These are phyloP conservation scores for Oreocharis arfaki DNA, from an alignment of 2,113 vertebrate species.

Conservation along the genomic window DNA sequence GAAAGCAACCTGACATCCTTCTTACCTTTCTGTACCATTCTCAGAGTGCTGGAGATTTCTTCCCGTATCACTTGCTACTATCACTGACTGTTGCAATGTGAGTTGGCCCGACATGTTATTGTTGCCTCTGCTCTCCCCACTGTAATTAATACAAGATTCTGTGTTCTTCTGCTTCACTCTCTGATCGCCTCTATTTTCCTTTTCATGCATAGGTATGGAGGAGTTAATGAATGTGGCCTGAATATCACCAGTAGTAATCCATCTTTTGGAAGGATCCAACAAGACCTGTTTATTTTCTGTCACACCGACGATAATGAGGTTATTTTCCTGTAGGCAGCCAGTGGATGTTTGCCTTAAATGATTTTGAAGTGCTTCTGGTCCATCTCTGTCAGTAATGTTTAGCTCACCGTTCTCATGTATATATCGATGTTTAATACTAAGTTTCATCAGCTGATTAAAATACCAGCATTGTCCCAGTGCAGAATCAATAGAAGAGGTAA, in stretches of 20 bases:
- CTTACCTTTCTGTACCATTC: conserved; percentile 54
- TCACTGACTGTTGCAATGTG: not conserved
- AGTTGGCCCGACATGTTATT: not conserved
- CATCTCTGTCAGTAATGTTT: conserved; percentile 18
- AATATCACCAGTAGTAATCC: conserved; percentile 22
- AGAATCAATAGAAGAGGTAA: conserved; percentile 55
- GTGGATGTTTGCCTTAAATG: not conserved
- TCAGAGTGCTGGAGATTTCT: conserved; percentile 4
- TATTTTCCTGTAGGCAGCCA: conserved; percentile 30
- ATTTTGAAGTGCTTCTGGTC: conserved; percentile 40
- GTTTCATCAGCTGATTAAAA: conserved; percentile 71
- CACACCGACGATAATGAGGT: not conserved
- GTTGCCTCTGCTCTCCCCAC: not conserved
- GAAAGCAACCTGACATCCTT: not conserved
- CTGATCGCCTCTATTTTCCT: conserved; percentile 39
- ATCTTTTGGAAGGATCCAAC: conserved; percentile 47
- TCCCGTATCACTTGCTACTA: not conserved
- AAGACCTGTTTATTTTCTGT: conserved; percentile 43
- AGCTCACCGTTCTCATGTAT: conserved; percentile 77
- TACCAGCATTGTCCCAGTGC: conserved; percentile 63
- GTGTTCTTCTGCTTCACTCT: not conserved
- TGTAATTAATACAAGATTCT: conserved; percentile 13
- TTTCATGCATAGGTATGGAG: conserved; percentile 1
- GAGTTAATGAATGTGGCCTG: conserved; percentile 12
- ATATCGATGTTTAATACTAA: conserved; percentile 80